Evolutionary conservation across 2,113 vertebrate species (phyloP).

Genomic region (Ranitomeya imitator): DNA sequence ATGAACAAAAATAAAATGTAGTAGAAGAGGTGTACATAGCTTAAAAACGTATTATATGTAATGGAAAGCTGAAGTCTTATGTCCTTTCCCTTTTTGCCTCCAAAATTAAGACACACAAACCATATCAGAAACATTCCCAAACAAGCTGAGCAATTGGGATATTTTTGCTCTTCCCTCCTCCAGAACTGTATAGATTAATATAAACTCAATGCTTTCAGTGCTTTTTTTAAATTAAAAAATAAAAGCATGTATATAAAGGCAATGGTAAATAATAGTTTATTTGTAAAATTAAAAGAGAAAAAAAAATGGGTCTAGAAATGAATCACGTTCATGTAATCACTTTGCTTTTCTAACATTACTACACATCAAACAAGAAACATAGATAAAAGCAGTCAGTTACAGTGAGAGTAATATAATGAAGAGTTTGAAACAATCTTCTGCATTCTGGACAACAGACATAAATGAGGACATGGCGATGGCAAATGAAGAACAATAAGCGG

Average conservation of each 20-base stretch:
- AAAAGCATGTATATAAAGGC: background rate
- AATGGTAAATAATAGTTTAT: conserved; percentile 2
- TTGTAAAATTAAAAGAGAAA: background rate
- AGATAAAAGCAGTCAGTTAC: background rate
- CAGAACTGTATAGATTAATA: background rate
- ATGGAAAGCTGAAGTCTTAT: too few relatives aligned
- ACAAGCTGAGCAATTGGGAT: background rate
- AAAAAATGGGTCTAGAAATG: background rate
- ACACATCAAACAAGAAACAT: background rate
- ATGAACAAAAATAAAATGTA: too few relatives aligned
- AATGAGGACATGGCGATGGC: background rate
- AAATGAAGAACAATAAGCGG: background rate
- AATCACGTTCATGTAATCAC: background rate
- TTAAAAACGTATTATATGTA: too few relatives aligned
- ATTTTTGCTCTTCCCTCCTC: background rate
- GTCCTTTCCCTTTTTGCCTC: too few relatives aligned
- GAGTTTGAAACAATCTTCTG: background rate
- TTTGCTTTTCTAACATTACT: background rate
- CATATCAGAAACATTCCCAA: too few relatives aligned
- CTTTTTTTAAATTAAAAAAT: background rate
- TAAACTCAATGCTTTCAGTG: background rate
- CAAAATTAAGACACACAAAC: too few relatives aligned
- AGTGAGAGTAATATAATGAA: background rate
- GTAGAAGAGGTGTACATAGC: too few relatives aligned
- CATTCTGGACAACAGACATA: background rate